phyloP scores from a whole-genome alignment of 2,113 vertebrate species.

The Peromyscus maniculatus region DNA sequence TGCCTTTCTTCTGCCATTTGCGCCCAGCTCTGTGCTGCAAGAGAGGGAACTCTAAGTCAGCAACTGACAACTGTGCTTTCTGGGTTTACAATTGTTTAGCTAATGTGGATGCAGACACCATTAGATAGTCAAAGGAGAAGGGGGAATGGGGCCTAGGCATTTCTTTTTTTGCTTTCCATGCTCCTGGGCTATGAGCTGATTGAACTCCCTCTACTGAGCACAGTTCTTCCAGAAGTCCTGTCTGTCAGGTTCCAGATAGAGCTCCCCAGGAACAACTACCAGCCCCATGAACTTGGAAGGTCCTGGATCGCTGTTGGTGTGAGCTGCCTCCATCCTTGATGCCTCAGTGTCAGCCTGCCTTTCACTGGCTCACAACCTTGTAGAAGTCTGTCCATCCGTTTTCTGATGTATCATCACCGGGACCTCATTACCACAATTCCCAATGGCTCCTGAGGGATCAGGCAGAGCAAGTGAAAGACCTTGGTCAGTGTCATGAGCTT shows the following conservation, averaged over 20 bases:
- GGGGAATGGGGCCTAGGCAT: background rate
- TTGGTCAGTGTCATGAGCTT: background rate
- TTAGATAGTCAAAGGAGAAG: background rate
- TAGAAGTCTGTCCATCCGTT: background rate
- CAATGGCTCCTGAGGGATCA: background rate
- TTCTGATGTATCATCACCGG: background rate
- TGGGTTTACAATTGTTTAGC: background rate
- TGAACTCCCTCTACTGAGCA: background rate
- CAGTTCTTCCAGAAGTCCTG: background rate
- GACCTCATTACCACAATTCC: background rate
- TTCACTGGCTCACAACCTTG: background rate
- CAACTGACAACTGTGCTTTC: background rate
- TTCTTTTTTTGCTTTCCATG: background rate
- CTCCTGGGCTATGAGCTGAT: background rate
- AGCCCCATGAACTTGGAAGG: background rate
- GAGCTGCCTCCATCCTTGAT: background rate
- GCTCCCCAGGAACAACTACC: background rate
- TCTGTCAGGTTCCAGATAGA: background rate
- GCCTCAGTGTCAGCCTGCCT: background rate
- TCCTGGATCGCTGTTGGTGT: background rate
- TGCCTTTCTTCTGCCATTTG: background rate
- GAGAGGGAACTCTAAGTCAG: background rate
- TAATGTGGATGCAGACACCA: background rate
- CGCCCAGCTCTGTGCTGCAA: background rate
- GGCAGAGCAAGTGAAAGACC: background rate